Base-by-base conservation (phyloP, 2,888 invertebrate genomes). In the Nymphalis urticae region DNA sequence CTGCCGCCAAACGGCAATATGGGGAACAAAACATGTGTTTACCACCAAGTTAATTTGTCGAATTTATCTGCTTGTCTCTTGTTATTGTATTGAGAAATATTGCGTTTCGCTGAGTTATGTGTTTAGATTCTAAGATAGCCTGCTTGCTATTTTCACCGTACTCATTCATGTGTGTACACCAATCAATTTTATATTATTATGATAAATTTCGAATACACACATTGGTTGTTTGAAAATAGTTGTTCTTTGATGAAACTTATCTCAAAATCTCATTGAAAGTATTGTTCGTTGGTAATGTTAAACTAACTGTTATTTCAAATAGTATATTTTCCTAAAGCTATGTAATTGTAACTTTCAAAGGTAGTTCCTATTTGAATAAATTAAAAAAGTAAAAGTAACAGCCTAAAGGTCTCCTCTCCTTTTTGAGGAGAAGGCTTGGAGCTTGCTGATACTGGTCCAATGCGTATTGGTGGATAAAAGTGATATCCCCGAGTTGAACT, bases 41-140 rank as follows among this genome's bases (percentile, higher is more conserved):
- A 90, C 92, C 84, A 83, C 86, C 86, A 84, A 89, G 92, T 92
- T 92, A 92, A 92, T 92, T 92, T 92, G 92, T 89, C 86, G 89
- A 89, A 90, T 92, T 90, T 90, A 90, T 92, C 91, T 88, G 84
- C 85, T 81, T 86, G 89, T 88, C 89, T 88, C 78, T 77, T 80
- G 82, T 80, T 83, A 79, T 79, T 82, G 84, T 87, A 89, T 89
- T 89, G 88, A 89, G 89, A 91, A 89, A 88, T 92, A 90, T 90
- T 86, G 87, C 88, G 64, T 80, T 74, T 81, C 80, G 77, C 76
- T 75, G 80, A 79, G 75, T 79, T 79, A 73, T 72, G 75, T 72
- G 75, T 72, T 79, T 77, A 77, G 71, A 70, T 51, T 64, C 27
- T 58, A 63, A n/a, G 66, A 59, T 69, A 69, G 53, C 32, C 47